Conservation (phyloP, 35 echinoderm and acorn worm species). For the Ophioderma brevispina region DNA sequence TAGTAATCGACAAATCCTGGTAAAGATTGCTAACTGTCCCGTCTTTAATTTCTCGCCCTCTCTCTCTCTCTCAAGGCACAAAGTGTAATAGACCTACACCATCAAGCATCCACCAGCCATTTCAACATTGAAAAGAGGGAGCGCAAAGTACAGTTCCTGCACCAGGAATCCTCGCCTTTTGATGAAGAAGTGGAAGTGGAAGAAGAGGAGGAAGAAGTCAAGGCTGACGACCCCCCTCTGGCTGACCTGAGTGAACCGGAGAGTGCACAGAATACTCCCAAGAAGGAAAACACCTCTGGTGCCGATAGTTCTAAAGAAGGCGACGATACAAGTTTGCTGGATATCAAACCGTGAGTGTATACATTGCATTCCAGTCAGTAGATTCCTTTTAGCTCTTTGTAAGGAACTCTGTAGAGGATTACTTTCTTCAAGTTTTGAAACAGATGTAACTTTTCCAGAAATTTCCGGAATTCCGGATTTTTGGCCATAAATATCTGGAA, state of each 20-base stretch:
- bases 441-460: no score
- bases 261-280: neutral
- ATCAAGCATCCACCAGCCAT: neutral
- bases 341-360: neutral
- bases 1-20: no score
- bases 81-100: conserved; percentile 10
- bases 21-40: no score
- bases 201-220: neutral
- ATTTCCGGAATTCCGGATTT: no score
- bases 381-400: no score
- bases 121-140: neutral
- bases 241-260: neutral
- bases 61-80: neutral
- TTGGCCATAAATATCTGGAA: no score
- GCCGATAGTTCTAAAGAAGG: neutral
- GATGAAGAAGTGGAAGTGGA: neutral
- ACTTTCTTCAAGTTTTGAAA: no score
- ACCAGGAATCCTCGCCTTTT: conserved; percentile 24
- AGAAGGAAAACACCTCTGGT: neutral
- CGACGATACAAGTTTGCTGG: conserved; percentile 1
- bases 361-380: no score
- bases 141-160: conserved; percentile 16
- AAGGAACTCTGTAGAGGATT: no score
- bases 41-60: no score
- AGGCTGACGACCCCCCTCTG: neutral